Conservation (phyloP, 2,113 vertebrate genomes). For the Calidris pygmaea region DNA sequence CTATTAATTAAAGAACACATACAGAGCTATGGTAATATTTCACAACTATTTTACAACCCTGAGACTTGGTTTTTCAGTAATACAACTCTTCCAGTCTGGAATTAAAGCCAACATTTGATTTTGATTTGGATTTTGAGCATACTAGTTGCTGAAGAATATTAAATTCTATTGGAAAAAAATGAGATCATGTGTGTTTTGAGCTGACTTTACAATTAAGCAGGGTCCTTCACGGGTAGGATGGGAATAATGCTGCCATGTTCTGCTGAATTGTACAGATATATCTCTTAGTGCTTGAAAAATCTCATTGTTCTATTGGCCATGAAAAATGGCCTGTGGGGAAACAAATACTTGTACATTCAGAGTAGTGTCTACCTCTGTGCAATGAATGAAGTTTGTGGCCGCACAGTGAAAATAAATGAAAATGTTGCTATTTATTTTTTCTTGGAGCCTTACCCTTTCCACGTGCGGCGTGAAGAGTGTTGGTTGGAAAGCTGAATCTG, state of each 20-base stretch:
- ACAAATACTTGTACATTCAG: background rate
- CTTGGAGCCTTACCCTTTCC: background rate
- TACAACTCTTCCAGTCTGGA: background rate
- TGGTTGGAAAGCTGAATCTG: background rate
- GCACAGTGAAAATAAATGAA: background rate
- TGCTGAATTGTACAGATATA: background rate
- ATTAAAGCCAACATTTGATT: background rate
- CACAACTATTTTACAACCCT: background rate
- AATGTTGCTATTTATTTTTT: background rate
- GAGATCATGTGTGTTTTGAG: background rate
- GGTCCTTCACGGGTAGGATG: background rate
- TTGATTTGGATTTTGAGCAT: background rate
- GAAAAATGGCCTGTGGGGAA: background rate
- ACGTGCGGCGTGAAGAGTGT: accelerated
- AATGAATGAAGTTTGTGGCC: background rate
- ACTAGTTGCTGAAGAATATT: background rate
- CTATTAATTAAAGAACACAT: background rate
- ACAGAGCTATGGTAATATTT: background rate
- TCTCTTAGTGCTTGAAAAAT: background rate
- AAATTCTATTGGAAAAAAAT: background rate
- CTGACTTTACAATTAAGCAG: background rate
- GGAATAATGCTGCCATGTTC: background rate
- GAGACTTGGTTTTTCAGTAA: background rate
- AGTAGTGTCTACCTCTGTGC: accelerated
- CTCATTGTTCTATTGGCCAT: background rate